A percentile compares a stretch with the other conserved stretches of the same genome.
Evolutionary conservation across 2,113 vertebrate species (phyloP).

Genomic region (Microtus richardsoni): DNA sequence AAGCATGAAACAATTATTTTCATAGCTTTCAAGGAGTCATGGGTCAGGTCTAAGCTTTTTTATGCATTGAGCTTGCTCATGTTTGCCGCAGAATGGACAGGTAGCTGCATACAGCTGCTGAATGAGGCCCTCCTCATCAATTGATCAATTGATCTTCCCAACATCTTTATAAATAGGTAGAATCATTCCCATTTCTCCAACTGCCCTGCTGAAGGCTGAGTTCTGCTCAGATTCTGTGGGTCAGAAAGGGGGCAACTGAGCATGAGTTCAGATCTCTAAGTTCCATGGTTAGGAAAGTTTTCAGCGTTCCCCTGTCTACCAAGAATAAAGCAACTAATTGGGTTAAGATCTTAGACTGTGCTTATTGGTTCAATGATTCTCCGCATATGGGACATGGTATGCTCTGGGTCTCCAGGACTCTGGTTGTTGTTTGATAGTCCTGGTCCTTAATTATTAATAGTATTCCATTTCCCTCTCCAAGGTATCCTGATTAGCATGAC

Average conservation of each 20-base stretch:
- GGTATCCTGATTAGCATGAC: background rate
- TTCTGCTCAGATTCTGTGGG: background rate
- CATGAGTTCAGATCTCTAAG: background rate
- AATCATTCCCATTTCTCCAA: background rate
- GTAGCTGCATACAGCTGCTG: background rate
- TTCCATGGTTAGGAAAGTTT: background rate
- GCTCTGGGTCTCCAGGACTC: background rate
- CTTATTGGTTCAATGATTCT: background rate
- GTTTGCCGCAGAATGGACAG: background rate
- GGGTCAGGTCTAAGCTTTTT: background rate
- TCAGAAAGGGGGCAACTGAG: background rate
- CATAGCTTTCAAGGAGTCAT: conserved; percentile 14
- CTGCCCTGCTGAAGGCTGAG: background rate
- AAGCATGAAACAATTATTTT: conserved; percentile 8
- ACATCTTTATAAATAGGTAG: background rate
- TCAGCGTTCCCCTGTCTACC: background rate
- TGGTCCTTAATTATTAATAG: background rate
- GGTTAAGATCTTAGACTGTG: background rate
- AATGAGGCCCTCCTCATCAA: background rate
- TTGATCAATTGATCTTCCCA: background rate
- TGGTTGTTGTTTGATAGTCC: background rate
- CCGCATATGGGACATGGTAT: fast-evolving
- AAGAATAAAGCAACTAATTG: background rate
- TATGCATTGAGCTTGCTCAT: background rate
- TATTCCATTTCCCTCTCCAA: background rate